Percentiles rank a stretch among this genome's conserved stretches.
These are phyloP conservation scores for Podarcis raffonei DNA, from an alignment of 2,113 vertebrate species.

Conservation along the genomic window DNA sequence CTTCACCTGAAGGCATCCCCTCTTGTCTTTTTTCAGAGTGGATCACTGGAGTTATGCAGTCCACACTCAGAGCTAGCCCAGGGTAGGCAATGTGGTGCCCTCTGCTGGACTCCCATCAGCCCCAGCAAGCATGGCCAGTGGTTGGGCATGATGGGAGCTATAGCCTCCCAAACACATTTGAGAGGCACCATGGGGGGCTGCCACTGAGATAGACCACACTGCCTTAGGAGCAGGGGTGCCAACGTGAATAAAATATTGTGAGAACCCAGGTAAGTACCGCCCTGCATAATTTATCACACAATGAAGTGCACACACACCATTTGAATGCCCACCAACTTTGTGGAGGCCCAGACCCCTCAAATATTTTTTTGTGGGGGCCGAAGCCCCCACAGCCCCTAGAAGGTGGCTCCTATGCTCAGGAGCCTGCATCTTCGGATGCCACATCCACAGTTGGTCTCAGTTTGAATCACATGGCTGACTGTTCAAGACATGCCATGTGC, in stretches of 20 bases:
- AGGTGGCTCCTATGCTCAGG: background rate
- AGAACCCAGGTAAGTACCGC: too few relatives aligned
- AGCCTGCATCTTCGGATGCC: background rate
- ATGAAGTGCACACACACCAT: too few relatives aligned
- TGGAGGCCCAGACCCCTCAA: too few relatives aligned
- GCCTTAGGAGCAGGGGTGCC: background rate
- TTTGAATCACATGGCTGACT: background rate
- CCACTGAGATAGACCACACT: background rate
- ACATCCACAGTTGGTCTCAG: background rate
- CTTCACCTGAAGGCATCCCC: slow-evolving; percentile 1
- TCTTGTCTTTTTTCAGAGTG: background rate
- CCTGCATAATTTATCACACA: too few relatives aligned
- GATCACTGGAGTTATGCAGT: background rate
- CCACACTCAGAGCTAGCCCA: background rate
- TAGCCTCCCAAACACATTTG: background rate
- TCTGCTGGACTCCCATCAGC: background rate
- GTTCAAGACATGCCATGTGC: background rate
- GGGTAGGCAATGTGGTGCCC: background rate
- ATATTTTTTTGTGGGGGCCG: too few relatives aligned
- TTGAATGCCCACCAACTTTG: too few relatives aligned
- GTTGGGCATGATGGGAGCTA: background rate
- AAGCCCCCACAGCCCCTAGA: too few relatives aligned
- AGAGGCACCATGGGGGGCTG: background rate
- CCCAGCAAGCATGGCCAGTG: background rate
- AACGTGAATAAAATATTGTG: too few relatives aligned